Evolutionary conservation across 2,113 vertebrate species (phyloP), one percentile per base, ranked within the genome.

Genomic region (Pica pica): DNA sequence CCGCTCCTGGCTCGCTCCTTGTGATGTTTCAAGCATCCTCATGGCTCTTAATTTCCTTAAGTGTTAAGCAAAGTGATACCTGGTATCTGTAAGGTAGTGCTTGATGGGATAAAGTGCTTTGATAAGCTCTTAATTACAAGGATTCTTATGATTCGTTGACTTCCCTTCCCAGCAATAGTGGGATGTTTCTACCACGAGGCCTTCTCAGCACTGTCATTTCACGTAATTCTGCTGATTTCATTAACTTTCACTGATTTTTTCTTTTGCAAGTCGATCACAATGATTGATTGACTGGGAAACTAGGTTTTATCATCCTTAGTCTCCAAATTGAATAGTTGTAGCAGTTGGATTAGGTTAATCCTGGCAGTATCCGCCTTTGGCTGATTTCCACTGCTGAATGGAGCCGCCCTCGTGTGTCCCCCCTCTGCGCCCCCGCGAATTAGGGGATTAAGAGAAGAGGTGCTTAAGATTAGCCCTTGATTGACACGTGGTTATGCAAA

Each of bases 91-190:
- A 91, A 83, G 89, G 52, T 27, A 84, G 57, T 83, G 77, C 88
- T 94, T 92, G 92, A 90, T 84, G 91, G 74, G 83, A 73, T 91
- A 79, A 95, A 95, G 94, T 95, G 69, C 93, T 93, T 93, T 82
- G 87, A 94, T 89, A 91, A 95, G 70, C 73, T 81, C 77, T 71
- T 92, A 93, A 94, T 93, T 92, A 89, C 24, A 37, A 64, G 18
- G 52, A 65, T 87, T 86, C 79, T 80, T 94, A 30, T 47, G 57
- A 91, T 84, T 83, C 93, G 86, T 94, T 94, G 94, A 95, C 83
- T 90, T 93, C 42, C 74, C 64, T 84, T 85, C 44, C 16, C 63
- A 87, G 88, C 79, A 68, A 50, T 22, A 37, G 71, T 21, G 76
- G n/a, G 68, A 80, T 59, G 42, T 56, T 86, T 50, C 70, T 77